Base-by-base conservation (phyloP, 2,888 invertebrate genomes). In the Ormyrus labotus region DNA sequence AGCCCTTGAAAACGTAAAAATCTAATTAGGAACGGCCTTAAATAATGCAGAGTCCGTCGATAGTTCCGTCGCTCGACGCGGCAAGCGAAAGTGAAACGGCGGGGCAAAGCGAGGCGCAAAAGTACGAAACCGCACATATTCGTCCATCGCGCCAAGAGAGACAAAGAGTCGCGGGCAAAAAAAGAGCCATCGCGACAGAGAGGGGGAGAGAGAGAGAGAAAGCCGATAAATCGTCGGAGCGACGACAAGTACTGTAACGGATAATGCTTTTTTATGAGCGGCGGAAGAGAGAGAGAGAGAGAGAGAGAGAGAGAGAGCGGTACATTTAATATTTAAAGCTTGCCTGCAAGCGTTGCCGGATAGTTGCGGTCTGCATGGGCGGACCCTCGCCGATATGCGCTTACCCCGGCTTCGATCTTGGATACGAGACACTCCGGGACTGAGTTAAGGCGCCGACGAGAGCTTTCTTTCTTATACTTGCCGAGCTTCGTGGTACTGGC, bases 261-360 rank as follows among this genome's bases (percentile, higher is more conserved):
- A 34, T 34, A 34, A 34, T 34, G 34, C 34, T 34, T 34, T 34
- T 34, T 34, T 34, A 34, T 34, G 51, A 53, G 68, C 7, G 55
- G 50, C n/a, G 45, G n/a, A 57, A 68, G 51, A n/a, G 58, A 53
- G 13, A 45, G 0, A 69, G 68, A 69, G 53, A 63, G 51, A 63
- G 55, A 61, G 51, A 19, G 69, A 61, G 74, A 47, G 48, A 65
- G 47, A 74, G 58, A 60, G 51, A 78, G 83, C 85, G 87, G 86
- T 88, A 87, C 89, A 89, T 90, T 90, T 89, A 90, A 90, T 90
- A 90, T 90, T 90, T 89, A 89, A 90, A 90, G 87, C 88, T 87
- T 85, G 85, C 86, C 88, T 34, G 86, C 85, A 86, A 87, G 87
- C 87, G 87, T 87, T 86, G 87, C 47, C 71, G 88, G 87, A 88